phyloP scores from a whole-genome alignment of 2,113 vertebrate species.

The Heterochromis multidens region DNA sequence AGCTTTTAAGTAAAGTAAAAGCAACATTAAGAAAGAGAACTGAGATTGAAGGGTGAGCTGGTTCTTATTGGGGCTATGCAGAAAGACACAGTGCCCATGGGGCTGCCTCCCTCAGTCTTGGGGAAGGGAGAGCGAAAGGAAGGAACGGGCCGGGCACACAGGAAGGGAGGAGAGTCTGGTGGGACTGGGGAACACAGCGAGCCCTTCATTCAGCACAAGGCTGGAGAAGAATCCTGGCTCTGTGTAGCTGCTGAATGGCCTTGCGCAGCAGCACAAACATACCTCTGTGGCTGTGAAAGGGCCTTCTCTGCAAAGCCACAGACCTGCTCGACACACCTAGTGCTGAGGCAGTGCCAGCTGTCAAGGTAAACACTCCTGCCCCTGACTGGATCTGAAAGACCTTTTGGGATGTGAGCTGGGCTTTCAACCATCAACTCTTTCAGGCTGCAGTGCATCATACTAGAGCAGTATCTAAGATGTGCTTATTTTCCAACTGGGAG shows the following conservation, averaged over 20 bases:
- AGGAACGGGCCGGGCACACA: constrained; percentile 88
- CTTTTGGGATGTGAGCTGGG: constrained; percentile 66
- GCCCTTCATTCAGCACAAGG: constrained; percentile 84
- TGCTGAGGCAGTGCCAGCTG: constrained; percentile 61
- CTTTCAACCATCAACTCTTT: constrained; percentile 47
- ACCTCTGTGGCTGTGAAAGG: constrained; percentile 80
- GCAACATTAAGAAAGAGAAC: neutral
- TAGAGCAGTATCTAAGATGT: neutral
- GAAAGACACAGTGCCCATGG: constrained; percentile 25
- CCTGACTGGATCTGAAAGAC: constrained; percentile 63
- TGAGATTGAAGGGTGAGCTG: neutral
- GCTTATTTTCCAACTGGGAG: neutral
- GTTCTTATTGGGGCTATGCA: neutral
- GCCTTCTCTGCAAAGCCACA: constrained; percentile 77
- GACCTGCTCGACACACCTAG: constrained; percentile 78
- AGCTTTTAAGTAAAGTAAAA: neutral
- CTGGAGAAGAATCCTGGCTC: constrained; percentile 88
- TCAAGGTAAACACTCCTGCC: constrained; percentile 71
- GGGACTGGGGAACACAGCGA: constrained; percentile 75
- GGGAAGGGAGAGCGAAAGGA: constrained; percentile 68
- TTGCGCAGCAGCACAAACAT: constrained; percentile 81
- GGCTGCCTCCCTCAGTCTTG: constrained; percentile 22
- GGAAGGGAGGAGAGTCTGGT: constrained; percentile 90
- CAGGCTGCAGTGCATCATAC: neutral
- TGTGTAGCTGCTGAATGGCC: constrained; percentile 82